phyloP scores from a whole-genome alignment of 2,888 invertebrate species.

The Chelonus formosanus region DNA sequence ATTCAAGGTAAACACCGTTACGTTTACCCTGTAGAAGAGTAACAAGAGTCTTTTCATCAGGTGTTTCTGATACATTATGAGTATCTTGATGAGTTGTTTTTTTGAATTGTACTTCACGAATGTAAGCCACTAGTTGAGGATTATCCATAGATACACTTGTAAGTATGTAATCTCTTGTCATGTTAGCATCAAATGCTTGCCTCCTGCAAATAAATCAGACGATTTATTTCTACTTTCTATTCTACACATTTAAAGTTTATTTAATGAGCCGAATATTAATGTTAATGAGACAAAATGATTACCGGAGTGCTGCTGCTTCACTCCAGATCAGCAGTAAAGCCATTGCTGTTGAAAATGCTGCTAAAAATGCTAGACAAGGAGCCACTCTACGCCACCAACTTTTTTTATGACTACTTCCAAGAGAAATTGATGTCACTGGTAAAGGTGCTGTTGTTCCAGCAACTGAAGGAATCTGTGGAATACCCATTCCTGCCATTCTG shows the following conservation, averaged over 20 bases:
- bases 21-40: conserved; percentile 65
- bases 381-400: conserved; percentile 67
- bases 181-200: conserved; percentile 81
- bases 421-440: conserved; percentile 32
- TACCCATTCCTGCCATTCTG: conserved; percentile 51
- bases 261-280: too few species aligned
- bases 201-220: conserved; percentile 48
- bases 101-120: conserved; percentile 76
- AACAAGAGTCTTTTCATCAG: conserved; percentile 66
- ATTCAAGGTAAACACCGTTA: conserved; percentile 59
- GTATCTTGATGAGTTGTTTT: conserved; percentile 56
- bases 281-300: conserved; percentile 46
- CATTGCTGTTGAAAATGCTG: conserved; percentile 84
- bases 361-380: conserved; percentile 77
- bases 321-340: conserved; percentile 81
- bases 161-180: conserved; percentile 81
- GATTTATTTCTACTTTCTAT: background rate
- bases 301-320: conserved; percentile 77
- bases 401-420: conserved; percentile 47
- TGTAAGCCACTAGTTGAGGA: conserved; percentile 77
- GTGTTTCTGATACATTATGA: conserved; percentile 62
- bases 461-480: conserved; percentile 43
- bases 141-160: conserved; percentile 79
- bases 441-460: conserved; percentile 38
- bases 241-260: too few species aligned